phyloP scores from a whole-genome alignment of 2,797 vertebrate species.

The Malurus splendens region DNA sequence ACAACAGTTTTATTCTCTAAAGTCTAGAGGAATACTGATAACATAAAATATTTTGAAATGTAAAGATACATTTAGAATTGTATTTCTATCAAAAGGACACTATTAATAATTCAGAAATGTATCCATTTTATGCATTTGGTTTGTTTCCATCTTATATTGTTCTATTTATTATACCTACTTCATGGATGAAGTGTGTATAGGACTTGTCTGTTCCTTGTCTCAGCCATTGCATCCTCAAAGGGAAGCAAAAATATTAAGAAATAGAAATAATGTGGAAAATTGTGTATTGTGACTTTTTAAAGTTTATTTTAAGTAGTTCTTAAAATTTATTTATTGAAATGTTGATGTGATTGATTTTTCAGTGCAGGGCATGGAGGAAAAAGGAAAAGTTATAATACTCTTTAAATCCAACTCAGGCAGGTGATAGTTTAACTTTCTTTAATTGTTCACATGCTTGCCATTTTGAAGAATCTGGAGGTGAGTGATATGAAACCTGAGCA shows the following conservation, averaged over 20 bases:
- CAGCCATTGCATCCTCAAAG: neutral
- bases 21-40: neutral
- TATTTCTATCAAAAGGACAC: neutral
- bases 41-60: neutral
- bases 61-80: neutral
- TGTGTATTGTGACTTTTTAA: neutral
- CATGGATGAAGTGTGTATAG: neutral
- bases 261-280: neutral
- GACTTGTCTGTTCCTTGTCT: neutral
- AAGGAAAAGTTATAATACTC: neutral
- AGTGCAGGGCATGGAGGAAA: neutral
- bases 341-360: neutral
- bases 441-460: conserved; percentile 37
- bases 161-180: neutral
- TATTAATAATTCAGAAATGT: neutral
- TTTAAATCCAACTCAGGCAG: neutral
- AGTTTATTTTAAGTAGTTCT: neutral
- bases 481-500: conserved; percentile 12
- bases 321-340: neutral
- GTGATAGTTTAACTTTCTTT: conserved; percentile 12
- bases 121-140: neutral
- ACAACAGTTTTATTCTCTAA: neutral
- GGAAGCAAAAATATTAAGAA: neutral
- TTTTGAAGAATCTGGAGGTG: conserved; percentile 71
- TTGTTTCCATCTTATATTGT: neutral